phyloP scores from a whole-genome alignment of 1,140 invertebrate species.

The Drosophila ercepeae region DNA sequence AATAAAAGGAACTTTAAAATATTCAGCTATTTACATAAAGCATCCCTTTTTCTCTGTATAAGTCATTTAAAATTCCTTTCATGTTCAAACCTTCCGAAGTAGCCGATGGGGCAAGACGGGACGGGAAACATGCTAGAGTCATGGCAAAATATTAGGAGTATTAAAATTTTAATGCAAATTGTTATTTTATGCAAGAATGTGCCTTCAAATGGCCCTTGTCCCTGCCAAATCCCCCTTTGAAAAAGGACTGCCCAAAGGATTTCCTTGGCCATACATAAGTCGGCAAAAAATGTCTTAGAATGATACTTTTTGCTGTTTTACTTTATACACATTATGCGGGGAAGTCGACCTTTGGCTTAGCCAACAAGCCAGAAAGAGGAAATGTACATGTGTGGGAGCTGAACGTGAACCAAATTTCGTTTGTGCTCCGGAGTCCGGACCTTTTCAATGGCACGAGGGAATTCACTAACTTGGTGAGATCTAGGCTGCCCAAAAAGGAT shows the following conservation, averaged over 20 bases:
- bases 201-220: conserved; percentile 34
- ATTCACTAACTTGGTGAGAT: too few relatives aligned
- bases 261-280: conserved; percentile 42
- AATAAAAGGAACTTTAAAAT: neutral
- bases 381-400: conserved; percentile 35
- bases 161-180: conserved; percentile 81
- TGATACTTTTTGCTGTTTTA: conserved; percentile 40
- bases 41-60: conserved; percentile 22
- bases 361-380: conserved; percentile 7
- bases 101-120: conserved; percentile 7
- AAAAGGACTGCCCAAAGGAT: conserved; percentile 75
- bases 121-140: conserved; percentile 40
- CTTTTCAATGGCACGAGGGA: conserved; percentile 39
- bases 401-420: conserved; percentile 31
- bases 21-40: conserved; percentile 17
- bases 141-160: conserved; percentile 74
- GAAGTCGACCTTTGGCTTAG: conserved; percentile 61
- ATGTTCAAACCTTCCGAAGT: conserved; percentile 64
- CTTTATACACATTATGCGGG: conserved; percentile 50
- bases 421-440: conserved; percentile 45
- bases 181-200: conserved; percentile 81
- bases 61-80: conserved; percentile 76
- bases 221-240: conserved; percentile 63
- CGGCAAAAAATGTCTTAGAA: conserved; percentile 54
- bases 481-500: conserved; percentile 48